Evolutionary conservation across 2,113 vertebrate species (phyloP).

Genomic region (Psilopogon haemacephalus): DNA sequence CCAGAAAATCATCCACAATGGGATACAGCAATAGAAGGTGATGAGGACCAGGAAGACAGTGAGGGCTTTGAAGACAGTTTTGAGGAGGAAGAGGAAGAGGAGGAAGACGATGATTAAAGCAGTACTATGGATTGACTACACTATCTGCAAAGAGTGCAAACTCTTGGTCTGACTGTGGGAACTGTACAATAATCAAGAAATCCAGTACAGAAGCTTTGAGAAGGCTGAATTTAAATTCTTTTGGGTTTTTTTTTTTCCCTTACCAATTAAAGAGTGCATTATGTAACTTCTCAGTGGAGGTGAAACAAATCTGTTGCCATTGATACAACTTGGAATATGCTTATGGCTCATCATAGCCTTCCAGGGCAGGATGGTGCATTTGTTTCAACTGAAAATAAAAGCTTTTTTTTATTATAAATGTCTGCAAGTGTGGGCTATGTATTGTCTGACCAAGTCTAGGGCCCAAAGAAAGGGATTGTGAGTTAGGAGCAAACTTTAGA

Average conservation of each 20-base stretch:
- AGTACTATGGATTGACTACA: conserved; percentile 51
- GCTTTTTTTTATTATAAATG: conserved; percentile 79
- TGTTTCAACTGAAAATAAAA: conserved; percentile 78
- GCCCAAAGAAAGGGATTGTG: conserved; percentile 70
- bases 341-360: conserved; percentile 70
- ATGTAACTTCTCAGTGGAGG: conserved; percentile 66
- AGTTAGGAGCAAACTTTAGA: conserved; percentile 60
- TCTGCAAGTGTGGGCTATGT: conserved; percentile 77
- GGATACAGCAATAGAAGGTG: conserved; percentile 97
- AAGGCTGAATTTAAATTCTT: conserved; percentile 67
- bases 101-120: conserved; percentile 77
- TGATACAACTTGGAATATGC: conserved; percentile 67
- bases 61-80: conserved; percentile 99
- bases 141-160: conserved; percentile 67
- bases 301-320: conserved; percentile 63
- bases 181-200: conserved; percentile 71
- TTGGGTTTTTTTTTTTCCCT: conserved; percentile 64
- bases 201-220: conserved; percentile 67
- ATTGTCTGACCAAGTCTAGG: conserved; percentile 75
- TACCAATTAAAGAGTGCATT: conserved; percentile 74
- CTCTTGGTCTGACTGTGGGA: conserved; percentile 70
- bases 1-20: conserved; percentile 97
- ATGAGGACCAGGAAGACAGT: conserved; percentile 98
- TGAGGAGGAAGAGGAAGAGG: conserved; percentile 94
- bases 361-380: conserved; percentile 70